A percentile compares a stretch with the other conserved stretches of the same genome.
phyloP scores from a whole-genome alignment of 2,888 invertebrate genomes.

The Agelastica alni region DNA sequence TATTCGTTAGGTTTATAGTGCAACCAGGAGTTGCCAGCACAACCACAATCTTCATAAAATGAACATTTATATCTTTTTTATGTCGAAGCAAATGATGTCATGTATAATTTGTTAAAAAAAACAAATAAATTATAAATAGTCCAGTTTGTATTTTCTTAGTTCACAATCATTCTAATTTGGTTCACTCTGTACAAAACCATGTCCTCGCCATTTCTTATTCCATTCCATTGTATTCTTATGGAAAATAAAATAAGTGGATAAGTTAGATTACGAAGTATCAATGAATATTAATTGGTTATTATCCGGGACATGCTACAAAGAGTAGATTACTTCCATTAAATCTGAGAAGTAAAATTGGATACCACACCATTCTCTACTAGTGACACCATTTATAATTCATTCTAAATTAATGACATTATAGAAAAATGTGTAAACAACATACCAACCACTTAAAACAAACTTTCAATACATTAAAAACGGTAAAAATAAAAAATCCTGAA shows the following conservation, averaged over 20 bases:
- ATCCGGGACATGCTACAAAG: background rate
- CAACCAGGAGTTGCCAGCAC: too few relatives aligned
- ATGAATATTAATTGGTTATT: conserved; percentile 21
- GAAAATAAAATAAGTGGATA: background rate
- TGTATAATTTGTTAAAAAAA: background rate
- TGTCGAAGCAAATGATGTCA: background rate
- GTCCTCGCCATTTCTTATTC: conserved; percentile 13
- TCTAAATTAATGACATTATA: too few relatives aligned
- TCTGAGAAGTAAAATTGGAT: too few relatives aligned
- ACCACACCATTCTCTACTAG: too few relatives aligned
- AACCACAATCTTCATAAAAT: too few relatives aligned
- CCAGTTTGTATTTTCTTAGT: background rate
- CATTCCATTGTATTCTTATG: conserved; percentile 9
- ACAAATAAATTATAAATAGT: background rate
- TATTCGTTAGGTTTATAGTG: too few relatives aligned
- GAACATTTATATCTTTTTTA: background rate
- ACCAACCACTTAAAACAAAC: too few relatives aligned
- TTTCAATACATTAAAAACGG: too few relatives aligned
- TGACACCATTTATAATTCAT: too few relatives aligned
- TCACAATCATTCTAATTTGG: too few relatives aligned
- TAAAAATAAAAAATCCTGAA: too few relatives aligned
- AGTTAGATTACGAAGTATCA: conserved; percentile 17
- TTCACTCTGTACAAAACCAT: background rate
- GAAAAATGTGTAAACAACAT: too few relatives aligned
- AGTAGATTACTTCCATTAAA: background rate